Evolutionary conservation across 2,888 invertebrate genomes (phyloP).

Genomic region (Dynastes tityus): DNA sequence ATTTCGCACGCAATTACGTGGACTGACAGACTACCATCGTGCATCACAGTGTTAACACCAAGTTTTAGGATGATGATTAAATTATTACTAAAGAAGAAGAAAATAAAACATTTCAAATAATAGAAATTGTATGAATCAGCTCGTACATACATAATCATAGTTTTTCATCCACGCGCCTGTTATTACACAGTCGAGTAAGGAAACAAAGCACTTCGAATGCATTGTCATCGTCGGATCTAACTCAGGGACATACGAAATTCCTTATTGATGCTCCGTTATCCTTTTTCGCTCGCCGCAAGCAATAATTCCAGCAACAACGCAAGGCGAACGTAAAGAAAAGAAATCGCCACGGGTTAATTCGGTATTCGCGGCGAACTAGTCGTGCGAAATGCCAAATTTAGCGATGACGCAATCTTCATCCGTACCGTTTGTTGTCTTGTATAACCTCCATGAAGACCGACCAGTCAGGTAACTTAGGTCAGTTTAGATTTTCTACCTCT

Average conservation of each 20-base stretch:
- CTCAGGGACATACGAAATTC: background rate
- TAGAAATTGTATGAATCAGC: too few species aligned
- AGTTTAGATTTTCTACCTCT: conserved; percentile 50
- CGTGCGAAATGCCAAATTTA: conserved; percentile 57
- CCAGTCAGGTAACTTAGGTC: conserved; percentile 52
- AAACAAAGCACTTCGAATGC: too few species aligned
- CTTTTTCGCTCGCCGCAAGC: conserved; percentile 1
- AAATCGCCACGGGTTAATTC: conserved; percentile 24
- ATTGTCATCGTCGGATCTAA: too few species aligned
- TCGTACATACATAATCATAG: too few species aligned
- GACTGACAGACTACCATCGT: too few species aligned
- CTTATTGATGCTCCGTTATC: background rate
- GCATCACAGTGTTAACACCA: too few species aligned
- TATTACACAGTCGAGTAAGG: too few species aligned
- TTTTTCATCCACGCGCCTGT: too few species aligned
- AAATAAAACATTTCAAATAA: too few species aligned
- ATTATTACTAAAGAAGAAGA: too few species aligned
- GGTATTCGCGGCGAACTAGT: conserved; percentile 33
- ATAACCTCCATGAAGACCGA: conserved; percentile 48
- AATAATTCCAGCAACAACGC: conserved; percentile 20
- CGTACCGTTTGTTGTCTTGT: conserved; percentile 52
- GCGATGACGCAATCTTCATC: conserved; percentile 56
- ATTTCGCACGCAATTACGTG: too few species aligned
- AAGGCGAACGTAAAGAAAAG: conserved; percentile 5
- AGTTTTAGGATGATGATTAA: too few species aligned